phyloP scores from a whole-genome alignment of 2,113 vertebrate genomes.

The Tragelaphus imberbis region DNA sequence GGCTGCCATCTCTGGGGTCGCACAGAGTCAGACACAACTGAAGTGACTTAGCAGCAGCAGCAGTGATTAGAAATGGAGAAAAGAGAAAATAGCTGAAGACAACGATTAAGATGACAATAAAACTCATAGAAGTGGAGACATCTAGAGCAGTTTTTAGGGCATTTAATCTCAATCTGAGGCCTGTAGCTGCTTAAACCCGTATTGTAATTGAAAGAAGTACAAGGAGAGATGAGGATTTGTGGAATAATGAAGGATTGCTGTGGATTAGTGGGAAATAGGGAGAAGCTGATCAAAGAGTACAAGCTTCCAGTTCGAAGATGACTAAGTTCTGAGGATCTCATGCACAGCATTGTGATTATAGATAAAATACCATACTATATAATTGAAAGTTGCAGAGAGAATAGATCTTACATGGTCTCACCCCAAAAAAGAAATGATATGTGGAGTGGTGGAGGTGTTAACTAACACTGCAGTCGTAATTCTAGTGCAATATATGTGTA shows the following conservation, averaged over 20 bases:
- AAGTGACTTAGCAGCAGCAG: too few species aligned
- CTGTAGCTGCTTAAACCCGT: not conserved
- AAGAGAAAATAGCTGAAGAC: not conserved
- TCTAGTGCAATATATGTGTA: not conserved
- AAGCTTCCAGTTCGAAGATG: not conserved
- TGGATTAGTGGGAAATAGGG: not conserved
- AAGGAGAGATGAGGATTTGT: not conserved
- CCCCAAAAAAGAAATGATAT: not conserved
- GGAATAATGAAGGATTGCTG: not conserved
- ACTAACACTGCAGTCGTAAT: not conserved
- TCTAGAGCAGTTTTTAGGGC: not conserved
- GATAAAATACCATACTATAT: not conserved
- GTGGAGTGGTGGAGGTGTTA: not conserved
- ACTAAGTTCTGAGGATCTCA: not conserved
- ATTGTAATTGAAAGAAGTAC: not conserved
- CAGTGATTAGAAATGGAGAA: not conserved
- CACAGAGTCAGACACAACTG: too few species aligned
- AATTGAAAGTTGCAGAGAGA: not conserved
- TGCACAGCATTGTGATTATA: not conserved
- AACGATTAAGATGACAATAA: not conserved
- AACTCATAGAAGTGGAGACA: not conserved
- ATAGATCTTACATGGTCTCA: not conserved
- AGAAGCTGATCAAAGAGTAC: not conserved
- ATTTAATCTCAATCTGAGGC: not conserved
- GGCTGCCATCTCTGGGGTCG: rapidly evolving